Evolutionary conservation across 2,888 invertebrate genomes (phyloP).

Genomic region (Lycia hirtaria): DNA sequence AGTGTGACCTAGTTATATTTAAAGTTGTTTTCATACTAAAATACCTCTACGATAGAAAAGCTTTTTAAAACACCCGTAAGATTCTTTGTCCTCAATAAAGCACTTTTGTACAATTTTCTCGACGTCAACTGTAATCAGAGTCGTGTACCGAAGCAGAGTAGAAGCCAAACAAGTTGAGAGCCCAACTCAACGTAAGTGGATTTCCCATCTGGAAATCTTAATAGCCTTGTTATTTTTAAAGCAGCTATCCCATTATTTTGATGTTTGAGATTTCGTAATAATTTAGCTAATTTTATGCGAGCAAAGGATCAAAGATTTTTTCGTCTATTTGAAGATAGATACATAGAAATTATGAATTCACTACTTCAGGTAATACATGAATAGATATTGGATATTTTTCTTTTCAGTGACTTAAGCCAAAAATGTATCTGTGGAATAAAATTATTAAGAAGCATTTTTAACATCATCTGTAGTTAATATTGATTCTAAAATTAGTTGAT

Average conservation of each 20-base stretch:
- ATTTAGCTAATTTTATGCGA: neutral
- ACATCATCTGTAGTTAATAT: too few relatives aligned
- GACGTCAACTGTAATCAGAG: slow-evolving; percentile 37
- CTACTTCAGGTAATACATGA: too few relatives aligned
- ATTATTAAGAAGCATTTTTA: too few relatives aligned
- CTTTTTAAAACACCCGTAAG: neutral
- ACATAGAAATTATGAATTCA: too few relatives aligned
- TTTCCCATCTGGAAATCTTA: slow-evolving; percentile 27
- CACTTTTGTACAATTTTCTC: slow-evolving; percentile 35
- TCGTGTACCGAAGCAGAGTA: slow-evolving; percentile 26
- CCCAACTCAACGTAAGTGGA: slow-evolving; percentile 34
- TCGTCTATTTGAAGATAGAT: too few relatives aligned
- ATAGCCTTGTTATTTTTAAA: slow-evolving; percentile 29
- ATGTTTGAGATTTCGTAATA: neutral
- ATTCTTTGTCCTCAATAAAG: slow-evolving; percentile 25
- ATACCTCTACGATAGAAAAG: too few relatives aligned
- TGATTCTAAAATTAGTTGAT: too few relatives aligned
- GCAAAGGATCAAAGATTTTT: neutral
- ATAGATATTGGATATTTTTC: too few relatives aligned
- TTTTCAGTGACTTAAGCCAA: too few relatives aligned
- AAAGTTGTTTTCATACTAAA: too few relatives aligned
- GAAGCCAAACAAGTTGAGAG: slow-evolving; percentile 34
- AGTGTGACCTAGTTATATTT: too few relatives aligned
- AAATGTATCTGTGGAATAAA: too few relatives aligned
- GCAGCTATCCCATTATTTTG: slow-evolving; percentile 11